Base-by-base conservation (phyloP, 2,113 vertebrate species). In the Leuciscus idus region DNA sequence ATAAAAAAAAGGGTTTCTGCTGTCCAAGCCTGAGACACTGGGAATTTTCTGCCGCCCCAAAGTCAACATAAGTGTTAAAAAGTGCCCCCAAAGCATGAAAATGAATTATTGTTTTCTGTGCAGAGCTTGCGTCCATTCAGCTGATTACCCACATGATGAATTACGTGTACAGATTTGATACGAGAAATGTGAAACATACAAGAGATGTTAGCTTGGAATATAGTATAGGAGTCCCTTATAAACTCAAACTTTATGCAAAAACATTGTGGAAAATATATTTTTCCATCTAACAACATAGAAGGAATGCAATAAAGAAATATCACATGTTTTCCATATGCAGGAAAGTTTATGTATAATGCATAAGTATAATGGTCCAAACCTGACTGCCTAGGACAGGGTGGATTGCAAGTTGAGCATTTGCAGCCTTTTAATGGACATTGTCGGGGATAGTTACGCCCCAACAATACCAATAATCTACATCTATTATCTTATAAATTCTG, bases 21-120 rank as follows among this genome's bases (percentile, higher is more conserved):
- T 39, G 72, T 92, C 89, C 90, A 87, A 90, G 89, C 92, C 90
- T 92, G 88, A 92, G 88, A 92, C 85, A 78, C 87, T 90, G 91
- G 88, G 84, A 90, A 84, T 87, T 70, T 89, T 89, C 85, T 90
- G 90, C 89, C 89, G 91, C 88, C 92, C 90, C 90, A 86, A 80
- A 85, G 91, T 89, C 78, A 90, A 88, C 90, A 86, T 62, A 87
- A 72, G 55, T 75, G 52, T 87, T 87, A 55, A 46, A 83, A 86
- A 83, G 89, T 85, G 82, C 83, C 64, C 85, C 76, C 68, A 80
- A 74, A 81, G 17, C 62, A 73, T 85, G 84, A 81, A 84, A 86
- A 83, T 84, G 4, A 77, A 50, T 78, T 61, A 81, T 55, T 81
- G 59, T 76, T 76, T 76, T 75, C 50, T 80, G 77, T 61, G 77